phyloP scores from a whole-genome alignment of 2,797 vertebrate species.

The Rhincodon typus region DNA sequence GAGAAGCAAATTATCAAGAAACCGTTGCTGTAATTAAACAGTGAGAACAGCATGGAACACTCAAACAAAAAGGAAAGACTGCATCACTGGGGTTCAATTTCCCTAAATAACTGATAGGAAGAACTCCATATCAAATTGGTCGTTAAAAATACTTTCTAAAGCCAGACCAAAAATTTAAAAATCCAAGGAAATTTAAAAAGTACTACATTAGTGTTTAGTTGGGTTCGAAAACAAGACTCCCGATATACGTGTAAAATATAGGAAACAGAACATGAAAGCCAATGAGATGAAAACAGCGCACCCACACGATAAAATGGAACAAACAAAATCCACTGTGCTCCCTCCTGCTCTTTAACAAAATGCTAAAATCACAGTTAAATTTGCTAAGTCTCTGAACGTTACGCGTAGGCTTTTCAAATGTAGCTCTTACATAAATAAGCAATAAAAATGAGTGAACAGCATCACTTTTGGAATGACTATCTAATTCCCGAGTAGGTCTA shows the following conservation, averaged over 20 bases:
- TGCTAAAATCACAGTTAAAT: background rate
- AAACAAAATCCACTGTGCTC: background rate
- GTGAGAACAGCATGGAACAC: background rate
- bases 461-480: background rate
- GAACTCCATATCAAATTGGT: background rate
- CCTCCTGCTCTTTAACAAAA: background rate
- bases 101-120: background rate
- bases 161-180: background rate
- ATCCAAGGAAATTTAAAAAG: background rate
- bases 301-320: background rate
- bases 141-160: background rate
- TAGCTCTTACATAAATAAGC: background rate
- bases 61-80: background rate
- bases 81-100: slow-evolving; percentile 3
- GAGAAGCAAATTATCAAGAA: background rate
- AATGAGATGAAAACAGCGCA: background rate
- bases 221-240: background rate
- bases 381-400: slow-evolving; percentile 2
- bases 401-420: background rate
- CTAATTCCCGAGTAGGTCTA: background rate
- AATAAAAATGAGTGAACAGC: background rate
- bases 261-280: background rate
- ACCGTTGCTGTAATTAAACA: background rate
- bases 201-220: background rate
- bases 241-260: background rate